Conservation (phyloP, 2,113 vertebrate species). For the Chiloscyllium plagiosum region DNA sequence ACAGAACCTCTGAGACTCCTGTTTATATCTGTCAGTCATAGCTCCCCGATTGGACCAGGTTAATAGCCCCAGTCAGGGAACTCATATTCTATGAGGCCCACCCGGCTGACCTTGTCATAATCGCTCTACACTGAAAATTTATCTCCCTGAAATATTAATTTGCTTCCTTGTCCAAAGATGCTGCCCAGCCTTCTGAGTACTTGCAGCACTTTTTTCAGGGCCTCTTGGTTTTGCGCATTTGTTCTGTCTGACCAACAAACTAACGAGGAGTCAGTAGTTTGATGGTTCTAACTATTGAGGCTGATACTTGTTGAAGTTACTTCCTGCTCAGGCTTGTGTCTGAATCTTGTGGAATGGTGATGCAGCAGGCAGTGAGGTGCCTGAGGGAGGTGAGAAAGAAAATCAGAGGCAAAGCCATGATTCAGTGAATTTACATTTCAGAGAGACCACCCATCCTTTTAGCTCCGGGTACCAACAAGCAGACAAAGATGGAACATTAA, state of each 20-base stretch:
- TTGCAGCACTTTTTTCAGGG: background rate
- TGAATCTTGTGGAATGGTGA: background rate
- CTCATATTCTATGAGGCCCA: too few species aligned
- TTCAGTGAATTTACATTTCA: background rate
- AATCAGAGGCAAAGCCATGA: background rate
- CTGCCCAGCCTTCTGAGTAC: too few species aligned
- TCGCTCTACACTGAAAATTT: background rate
- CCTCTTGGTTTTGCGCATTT: background rate
- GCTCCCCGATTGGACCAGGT: too few species aligned
- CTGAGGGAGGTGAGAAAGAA: background rate
- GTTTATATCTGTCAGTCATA: too few species aligned
- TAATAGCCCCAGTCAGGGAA: too few species aligned
- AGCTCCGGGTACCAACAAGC: background rate
- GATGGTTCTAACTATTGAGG: background rate
- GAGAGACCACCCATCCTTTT: background rate
- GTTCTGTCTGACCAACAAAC: background rate
- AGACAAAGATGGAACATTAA: background rate
- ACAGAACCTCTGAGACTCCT: too few species aligned
- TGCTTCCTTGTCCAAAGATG: background rate
- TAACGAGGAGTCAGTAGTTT: background rate
- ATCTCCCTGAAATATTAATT: background rate
- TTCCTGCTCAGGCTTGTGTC: background rate
- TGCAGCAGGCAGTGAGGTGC: background rate
- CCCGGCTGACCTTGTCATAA: too few species aligned
- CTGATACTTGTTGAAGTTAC: background rate